A percentile compares a stretch with the other conserved stretches of the same genome.
These are phyloP conservation scores for Xylocopa sonorina DNA, from an alignment of 1,140 invertebrate genomes.

Conservation along the genomic window DNA sequence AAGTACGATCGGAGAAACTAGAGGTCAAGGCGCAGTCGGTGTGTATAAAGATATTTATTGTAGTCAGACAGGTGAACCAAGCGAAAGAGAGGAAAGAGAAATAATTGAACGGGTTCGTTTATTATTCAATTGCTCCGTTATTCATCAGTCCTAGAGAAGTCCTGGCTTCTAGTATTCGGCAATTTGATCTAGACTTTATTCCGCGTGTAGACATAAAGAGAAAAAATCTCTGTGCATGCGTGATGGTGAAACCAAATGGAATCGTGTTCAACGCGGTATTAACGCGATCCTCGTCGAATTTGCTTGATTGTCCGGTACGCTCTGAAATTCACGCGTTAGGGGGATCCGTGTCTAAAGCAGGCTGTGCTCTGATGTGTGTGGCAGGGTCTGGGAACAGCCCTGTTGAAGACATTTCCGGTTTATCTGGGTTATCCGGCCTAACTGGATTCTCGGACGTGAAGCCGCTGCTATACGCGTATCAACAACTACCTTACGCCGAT, in stretches of 20 bases:
- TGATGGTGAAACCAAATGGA: constrained; percentile 43
- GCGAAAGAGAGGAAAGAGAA: constrained; percentile 6
- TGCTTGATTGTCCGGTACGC: constrained; percentile 57
- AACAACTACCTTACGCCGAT: constrained; percentile 81
- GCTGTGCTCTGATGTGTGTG: constrained; percentile 73
- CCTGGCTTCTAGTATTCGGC: constrained; percentile 24
- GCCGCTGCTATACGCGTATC: constrained; percentile 76
- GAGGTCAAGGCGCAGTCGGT: constrained; percentile 3
- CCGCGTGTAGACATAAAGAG: neutral
- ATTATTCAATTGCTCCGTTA: neutral
- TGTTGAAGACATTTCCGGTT: constrained; percentile 75
- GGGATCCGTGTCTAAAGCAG: constrained; percentile 67
- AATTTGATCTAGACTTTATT: neutral
- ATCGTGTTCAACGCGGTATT: constrained; percentile 51
- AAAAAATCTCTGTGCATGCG: constrained; percentile 54
- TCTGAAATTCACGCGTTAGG: constrained; percentile 53
- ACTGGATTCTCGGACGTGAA: constrained; percentile 74
- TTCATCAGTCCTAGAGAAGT: neutral
- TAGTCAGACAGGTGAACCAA: neutral
- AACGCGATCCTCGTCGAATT: constrained; percentile 51
- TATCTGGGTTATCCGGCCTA: constrained; percentile 73
- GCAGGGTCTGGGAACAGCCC: constrained; percentile 74
- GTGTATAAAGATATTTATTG: neutral
- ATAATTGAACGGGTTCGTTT: constrained; percentile 6
- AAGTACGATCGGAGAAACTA: constrained; percentile 6